Base-by-base conservation (phyloP, 2,113 vertebrate genomes). In the Oostethus manadensis region DNA sequence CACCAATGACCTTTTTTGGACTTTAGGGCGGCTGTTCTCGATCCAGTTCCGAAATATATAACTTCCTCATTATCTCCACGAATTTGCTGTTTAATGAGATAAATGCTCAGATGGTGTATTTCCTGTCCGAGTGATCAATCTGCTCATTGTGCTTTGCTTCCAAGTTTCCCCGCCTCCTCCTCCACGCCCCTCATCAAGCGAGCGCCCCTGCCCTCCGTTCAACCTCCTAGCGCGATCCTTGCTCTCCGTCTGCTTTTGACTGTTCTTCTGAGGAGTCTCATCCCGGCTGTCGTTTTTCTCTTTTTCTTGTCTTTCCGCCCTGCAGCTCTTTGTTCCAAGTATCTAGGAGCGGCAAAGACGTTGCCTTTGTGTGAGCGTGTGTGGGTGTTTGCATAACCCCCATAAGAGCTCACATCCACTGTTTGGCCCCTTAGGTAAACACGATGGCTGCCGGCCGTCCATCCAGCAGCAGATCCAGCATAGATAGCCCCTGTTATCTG, bases 381-480 rank as follows among this genome's bases (percentile, higher is more conserved):
- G 50, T 76, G 53, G 63, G 72, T 68, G 83, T 85, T 84, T 81
- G 66, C 73, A 60, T 79, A 77, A 81, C 83, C 77, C 80, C 64
- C 75, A 80, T 76, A 72, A 73, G 72, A 63, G 71, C 74, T 77
- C 64, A 13, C 74, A 78, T 79, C 59, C 64, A 75, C 65, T 40
- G 62, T 68, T 81, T 67, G 72, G 74, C 76, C 63, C 77, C 74
- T 64, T 68, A 64, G 68, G 72, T 84, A 79, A 85, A 84, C 83
- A 84, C 3, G 59, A 13, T 38, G 51, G 65, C 77, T 44, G 73
- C 60, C 77, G 74, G 50, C 77, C 76, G 58, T 59, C 68, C 14
- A 60, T 70, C 60, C 61, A 64, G 62, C 66, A 9, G 62, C 71
- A 74, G 75, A 80, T 73, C 53, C 50, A 54, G 66, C 71, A 6